Conservation (phyloP, 1,140 invertebrate species). For the Hylyphantes graminicola region DNA sequence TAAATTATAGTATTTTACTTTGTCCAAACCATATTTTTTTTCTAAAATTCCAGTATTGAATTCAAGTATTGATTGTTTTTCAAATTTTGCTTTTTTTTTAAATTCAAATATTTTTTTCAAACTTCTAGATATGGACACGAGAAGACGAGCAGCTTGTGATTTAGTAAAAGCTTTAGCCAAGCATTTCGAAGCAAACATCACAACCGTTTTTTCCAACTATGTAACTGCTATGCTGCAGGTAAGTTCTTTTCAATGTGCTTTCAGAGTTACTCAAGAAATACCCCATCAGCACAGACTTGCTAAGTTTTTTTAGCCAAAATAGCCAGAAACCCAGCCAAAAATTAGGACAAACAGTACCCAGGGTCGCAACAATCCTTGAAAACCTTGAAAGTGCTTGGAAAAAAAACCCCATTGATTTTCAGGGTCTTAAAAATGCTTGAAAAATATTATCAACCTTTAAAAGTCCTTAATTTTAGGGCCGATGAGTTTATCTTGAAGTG, state of each 20-base stretch:
- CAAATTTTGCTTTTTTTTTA: background rate
- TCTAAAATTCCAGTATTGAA: background rate
- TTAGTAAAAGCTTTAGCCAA: constrained; percentile 89
- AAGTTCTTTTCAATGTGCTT: constrained; percentile 10
- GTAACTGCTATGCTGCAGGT: constrained; percentile 73
- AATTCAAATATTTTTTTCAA: background rate
- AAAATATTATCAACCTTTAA: too few relatives aligned
- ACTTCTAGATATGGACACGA: constrained; percentile 86
- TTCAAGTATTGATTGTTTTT: background rate
- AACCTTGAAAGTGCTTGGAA: too few relatives aligned
- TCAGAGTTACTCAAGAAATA: background rate
- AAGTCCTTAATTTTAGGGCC: too few relatives aligned
- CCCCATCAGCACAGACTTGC: too few relatives aligned
- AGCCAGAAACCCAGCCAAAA: too few relatives aligned
- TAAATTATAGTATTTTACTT: background rate
- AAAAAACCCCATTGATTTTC: too few relatives aligned
- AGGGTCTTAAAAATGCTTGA: too few relatives aligned
- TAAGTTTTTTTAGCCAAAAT: too few relatives aligned
- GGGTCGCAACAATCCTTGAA: too few relatives aligned
- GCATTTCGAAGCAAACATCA: constrained; percentile 92
- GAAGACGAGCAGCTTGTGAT: constrained; percentile 94
- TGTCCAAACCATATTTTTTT: background rate
- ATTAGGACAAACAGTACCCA: too few relatives aligned
- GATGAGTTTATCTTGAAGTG: too few relatives aligned
- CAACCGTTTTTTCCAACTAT: constrained; percentile 91